Base-by-base conservation (phyloP, 2,113 vertebrate species). In the Nothocercus julius region DNA sequence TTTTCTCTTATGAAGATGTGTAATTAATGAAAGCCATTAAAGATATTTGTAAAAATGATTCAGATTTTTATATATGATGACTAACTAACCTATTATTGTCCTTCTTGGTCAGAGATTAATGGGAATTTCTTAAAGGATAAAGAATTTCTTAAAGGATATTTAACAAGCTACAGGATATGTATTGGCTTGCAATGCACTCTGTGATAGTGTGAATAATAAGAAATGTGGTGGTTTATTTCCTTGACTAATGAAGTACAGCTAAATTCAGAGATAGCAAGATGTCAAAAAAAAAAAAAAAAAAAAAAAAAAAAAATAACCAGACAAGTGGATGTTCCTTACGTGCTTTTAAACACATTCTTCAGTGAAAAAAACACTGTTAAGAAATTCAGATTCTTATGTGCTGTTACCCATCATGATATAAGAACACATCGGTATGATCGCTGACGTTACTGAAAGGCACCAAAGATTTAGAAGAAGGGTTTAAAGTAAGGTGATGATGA, bases 21-120 rank as follows among this genome's bases (percentile, higher is more conserved):
- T 96, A 97, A 96, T 95, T 97, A 98, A 97, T 94, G 91, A 96
- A 97, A 89, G 63, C 95, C 96, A 97, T 98, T 98, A 97, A 96
- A 98, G 94, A 96, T 93, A 97, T 96, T 97, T 98, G 93, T 96
- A 97, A 96, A 97, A 97, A 96, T 97, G 82, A 97, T 96, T 97
- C 97, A 95, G 96, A 97, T 97, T 97, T 97, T 93, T 96, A 93
- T 97, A 95, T 97, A 93, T 97, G 97, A 98, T 97, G 97, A 97
- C 97, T 97, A 97, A 97, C 96, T 98, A 97, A 98, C 97, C 97
- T 97, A 95, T 97, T 97, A 98, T 96, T 97, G 95, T 95, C 97
- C 92, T 91, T 97, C 96, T 97, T 96, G 96, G 96, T 96, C 97
- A 97, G 96, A 98, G 96, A 97, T 97, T 98, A 97, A 98, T 98